Conservation (phyloP, 2,113 vertebrate species). For the Chlorocebus sabaeus region DNA sequence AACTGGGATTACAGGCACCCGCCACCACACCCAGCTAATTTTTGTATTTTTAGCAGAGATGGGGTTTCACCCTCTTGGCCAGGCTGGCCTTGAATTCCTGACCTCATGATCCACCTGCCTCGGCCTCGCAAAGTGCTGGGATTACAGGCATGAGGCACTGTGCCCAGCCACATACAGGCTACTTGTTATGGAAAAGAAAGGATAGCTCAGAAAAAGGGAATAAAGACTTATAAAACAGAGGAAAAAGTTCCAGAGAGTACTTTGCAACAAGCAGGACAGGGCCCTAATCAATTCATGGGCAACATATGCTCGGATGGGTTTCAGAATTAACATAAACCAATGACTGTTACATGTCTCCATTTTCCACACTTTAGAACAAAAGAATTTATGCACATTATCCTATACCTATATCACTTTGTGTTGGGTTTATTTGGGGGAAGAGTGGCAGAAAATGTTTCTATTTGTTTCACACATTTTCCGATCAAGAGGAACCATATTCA, state of each 20-base stretch:
- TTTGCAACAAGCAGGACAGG: background rate
- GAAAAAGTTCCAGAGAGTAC: background rate
- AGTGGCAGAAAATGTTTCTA: background rate
- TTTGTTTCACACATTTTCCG: background rate
- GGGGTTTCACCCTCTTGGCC: too few species aligned
- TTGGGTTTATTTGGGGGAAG: background rate
- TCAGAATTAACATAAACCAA: background rate
- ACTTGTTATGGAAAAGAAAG: background rate
- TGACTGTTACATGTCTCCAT: background rate
- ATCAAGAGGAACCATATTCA: background rate
- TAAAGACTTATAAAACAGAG: background rate
- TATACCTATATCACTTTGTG: too few species aligned
- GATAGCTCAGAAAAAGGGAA: background rate
- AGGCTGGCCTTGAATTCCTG: too few species aligned
- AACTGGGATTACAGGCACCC: too few species aligned
- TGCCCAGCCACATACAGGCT: background rate
- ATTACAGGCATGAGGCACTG: too few species aligned
- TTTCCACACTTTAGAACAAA: background rate
- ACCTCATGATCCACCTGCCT: too few species aligned
- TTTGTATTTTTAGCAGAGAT: too few species aligned
- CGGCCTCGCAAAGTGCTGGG: too few species aligned
- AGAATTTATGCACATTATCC: background rate
- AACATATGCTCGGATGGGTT: background rate
- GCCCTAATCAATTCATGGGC: background rate
- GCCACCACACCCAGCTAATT: too few species aligned